Base-by-base conservation (phyloP, 1,140 invertebrate species). In the Carposina sasakii region DNA sequence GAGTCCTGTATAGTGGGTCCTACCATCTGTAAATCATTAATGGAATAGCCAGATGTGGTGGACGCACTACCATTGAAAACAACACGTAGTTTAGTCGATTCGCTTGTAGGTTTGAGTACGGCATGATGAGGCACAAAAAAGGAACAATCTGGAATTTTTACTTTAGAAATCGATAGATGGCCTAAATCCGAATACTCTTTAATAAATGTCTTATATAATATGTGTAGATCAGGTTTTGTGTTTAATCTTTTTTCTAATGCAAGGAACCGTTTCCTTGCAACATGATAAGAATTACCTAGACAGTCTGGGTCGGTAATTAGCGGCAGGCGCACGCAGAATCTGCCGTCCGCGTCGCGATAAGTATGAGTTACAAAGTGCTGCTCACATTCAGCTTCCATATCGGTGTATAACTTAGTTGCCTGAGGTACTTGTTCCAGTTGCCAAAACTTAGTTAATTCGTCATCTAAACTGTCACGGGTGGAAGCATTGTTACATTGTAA, bases 211-310 rank as follows among this genome's bases (percentile, higher is more conserved):
- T 15, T 9, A 16, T 44, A 44, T 17, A 6, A 4, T 1, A 16
- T 12, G 5, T 16, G 26, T 26, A 44, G 24, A 16, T 28, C 23
- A 26, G 41, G 24, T 3, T 44, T 8, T 31, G 12, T 44, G 9
- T 16, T 16, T 28, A 44, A 44, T 15, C 41, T 16, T 19, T 31
- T 44, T 30, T 31, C 41, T 31, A 44, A 31, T 28, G 26, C 30
- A 15, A 28, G 15, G 3, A 44, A 44, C 8, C 24, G 41, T 20
- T 28, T 13, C 21, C 21, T 44, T 8, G 41, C 41, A 12, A 44
- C 30, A 21, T 28, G 21, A 21, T 20, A 31, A 4, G 41, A 28
- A 12, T 44, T 20, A 8, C 41, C 41, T 4, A 44, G 20, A 15
- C 28, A 31, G 17, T 44, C 41, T 3, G 41, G 41, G 5, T 23